Evolutionary conservation across 2,888 invertebrate genomes (phyloP).

Genomic region (Acleris literana): DNA sequence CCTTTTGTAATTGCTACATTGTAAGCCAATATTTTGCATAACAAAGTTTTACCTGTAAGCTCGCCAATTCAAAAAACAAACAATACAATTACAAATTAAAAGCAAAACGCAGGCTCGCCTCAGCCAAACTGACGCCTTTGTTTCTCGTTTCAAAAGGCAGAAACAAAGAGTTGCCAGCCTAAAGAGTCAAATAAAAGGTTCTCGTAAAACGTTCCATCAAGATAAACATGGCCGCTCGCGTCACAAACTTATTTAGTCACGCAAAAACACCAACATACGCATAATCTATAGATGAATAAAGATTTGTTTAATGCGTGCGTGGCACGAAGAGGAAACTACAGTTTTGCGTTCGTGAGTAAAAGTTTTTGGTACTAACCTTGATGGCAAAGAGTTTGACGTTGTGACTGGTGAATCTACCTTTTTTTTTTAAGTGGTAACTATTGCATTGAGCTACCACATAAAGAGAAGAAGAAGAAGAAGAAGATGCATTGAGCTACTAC

Average conservation of each 20-base stretch:
- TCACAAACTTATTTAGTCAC: slow-evolving; percentile 29
- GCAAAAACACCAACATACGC: slow-evolving; percentile 14
- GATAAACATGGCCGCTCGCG: slow-evolving; percentile 27
- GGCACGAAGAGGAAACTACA: slow-evolving; percentile 22
- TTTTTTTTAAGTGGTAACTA: too few species aligned
- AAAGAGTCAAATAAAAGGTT: slow-evolving; percentile 24
- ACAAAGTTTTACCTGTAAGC: too few species aligned
- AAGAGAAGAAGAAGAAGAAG: too few species aligned
- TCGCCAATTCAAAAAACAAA: too few species aligned
- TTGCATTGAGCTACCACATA: too few species aligned
- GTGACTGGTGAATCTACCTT: too few species aligned
- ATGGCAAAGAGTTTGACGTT: too few species aligned
- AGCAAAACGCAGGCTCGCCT: background rate
- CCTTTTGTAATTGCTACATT: too few species aligned
- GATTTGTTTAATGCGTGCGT: slow-evolving; percentile 23
- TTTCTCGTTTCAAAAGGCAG: slow-evolving; percentile 6
- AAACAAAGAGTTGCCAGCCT: slow-evolving; percentile 23
- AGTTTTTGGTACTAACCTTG: background rate
- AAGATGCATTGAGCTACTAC: too few species aligned
- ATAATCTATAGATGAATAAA: slow-evolving; percentile 5
- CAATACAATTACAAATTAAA: background rate
- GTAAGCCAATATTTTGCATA: too few species aligned
- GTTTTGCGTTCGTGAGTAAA: slow-evolving; percentile 15
- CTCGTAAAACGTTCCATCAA: slow-evolving; percentile 23
- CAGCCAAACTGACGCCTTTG: background rate